These are phyloP conservation scores for Parazoanthus atlanticus DNA, from an alignment of 92 coral and sea anemone genomes.

Conservation along the genomic window DNA sequence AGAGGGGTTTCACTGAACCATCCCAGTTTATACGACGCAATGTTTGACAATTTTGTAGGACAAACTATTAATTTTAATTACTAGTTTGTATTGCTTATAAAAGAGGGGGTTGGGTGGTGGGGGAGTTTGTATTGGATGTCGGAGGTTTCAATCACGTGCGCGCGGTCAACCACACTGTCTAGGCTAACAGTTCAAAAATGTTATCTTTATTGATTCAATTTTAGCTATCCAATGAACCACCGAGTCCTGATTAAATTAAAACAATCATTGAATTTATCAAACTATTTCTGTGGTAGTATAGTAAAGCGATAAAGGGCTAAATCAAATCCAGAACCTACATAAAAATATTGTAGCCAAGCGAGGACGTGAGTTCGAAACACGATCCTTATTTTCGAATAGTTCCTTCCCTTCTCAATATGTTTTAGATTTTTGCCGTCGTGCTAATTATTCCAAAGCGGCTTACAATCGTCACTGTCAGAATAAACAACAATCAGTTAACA, in stretches of 20 bases:
- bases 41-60: too few species aligned
- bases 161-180: not conserved
- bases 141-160: not conserved
- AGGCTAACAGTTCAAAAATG: not conserved
- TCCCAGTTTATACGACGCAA: too few species aligned
- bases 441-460: not conserved
- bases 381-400: not conserved
- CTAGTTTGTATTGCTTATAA: too few species aligned
- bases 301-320: not conserved
- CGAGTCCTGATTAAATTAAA: too few species aligned
- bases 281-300: not conserved
- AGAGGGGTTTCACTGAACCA: too few species aligned
- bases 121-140: too few species aligned
- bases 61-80: too few species aligned
- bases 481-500: constrained; percentile 1
- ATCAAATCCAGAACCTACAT: too few species aligned
- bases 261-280: not conserved
- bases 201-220: not conserved
- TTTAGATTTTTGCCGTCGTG: not conserved
- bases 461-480: not conserved
- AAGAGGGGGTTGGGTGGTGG: too few species aligned
- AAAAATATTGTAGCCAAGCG: not conserved
- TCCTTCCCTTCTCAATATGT: not conserved
- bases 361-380: not conserved
- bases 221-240: not conserved